Conservation (phyloP, 2,113 vertebrate genomes). For the Macquaria ambigua region DNA sequence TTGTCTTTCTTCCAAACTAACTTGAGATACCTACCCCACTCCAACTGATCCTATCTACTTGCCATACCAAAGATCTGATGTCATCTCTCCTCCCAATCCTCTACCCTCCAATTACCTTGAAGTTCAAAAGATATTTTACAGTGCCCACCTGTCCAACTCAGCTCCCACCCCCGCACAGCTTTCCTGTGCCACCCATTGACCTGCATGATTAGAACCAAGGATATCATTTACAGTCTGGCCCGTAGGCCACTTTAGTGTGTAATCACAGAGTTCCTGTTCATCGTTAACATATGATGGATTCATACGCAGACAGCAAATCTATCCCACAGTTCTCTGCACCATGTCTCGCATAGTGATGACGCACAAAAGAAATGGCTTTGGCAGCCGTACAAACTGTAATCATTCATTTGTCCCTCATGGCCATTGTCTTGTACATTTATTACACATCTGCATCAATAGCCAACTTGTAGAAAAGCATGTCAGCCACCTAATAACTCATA, state of each 20-base stretch:
- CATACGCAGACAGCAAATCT: conserved; percentile 44
- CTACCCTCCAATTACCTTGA: conserved; percentile 54
- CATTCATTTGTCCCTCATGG: conserved; percentile 60
- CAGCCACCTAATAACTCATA: conserved; percentile 52
- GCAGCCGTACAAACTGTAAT: conserved; percentile 55
- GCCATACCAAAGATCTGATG: conserved; percentile 52
- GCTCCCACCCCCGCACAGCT: conserved; percentile 20
- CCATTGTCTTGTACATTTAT: conserved; percentile 47
- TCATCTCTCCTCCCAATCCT: conserved; percentile 26
- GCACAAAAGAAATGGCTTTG: conserved; percentile 54
- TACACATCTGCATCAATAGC: conserved; percentile 59
- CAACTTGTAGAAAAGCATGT: conserved; percentile 47
- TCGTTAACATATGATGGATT: conserved; percentile 58
- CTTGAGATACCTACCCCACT: conserved; percentile 17
- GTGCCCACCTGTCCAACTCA: conserved; percentile 55
- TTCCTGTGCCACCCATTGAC: conserved; percentile 55
- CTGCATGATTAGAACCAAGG: conserved; percentile 49
- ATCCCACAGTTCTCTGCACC: conserved; percentile 37
- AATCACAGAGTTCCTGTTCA: conserved; percentile 75
- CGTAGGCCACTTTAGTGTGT: conserved; percentile 48
- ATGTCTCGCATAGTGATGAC: conserved; percentile 47
- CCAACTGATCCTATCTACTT: conserved; percentile 20
- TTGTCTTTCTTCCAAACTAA: conserved; percentile 40
- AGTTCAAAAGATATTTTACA: conserved; percentile 64
- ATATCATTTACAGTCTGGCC: conserved; percentile 73